Evolutionary conservation across 1,140 invertebrate species (phyloP), one percentile per base, ranked within the genome.

Genomic region (Anthonomus grandis): DNA sequence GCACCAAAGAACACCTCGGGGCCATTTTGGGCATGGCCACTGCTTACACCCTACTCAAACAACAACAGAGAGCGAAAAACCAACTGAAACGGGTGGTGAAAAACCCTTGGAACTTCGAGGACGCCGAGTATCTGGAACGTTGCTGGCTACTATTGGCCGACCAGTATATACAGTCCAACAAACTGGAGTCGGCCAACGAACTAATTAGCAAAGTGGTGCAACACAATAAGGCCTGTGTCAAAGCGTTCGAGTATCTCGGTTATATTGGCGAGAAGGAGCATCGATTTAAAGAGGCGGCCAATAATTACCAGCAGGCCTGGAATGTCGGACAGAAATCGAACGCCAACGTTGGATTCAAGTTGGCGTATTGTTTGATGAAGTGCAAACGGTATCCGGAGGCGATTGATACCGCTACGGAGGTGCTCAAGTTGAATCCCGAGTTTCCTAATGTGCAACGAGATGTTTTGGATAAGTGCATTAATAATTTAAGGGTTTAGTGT

Each of bases 71-170:
- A 49, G 94, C 95, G 0, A 85, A 94, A 57, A 95, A 94, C 72
- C 89, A 96, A 62, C 72, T 98, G 31, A 98, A 98, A 74, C 78
- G 93, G 24, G 83, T 98, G 12, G 83, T 86, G 3, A 93, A 93
- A 66, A 84, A 86, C 50, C 76, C 78, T 0, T 99, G 96, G 95
- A 93, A 84, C 9, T 90, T 93, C 58, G 91, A 94, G 73, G 94
- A 98, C 67, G 93, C 94, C 0, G 94, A 98, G 67, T 95, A 97
- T 71, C 77, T 98, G 31, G 95, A 98, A 75, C 84, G 65, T n/a
- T 92, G 91, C 71, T 98, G 95, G 96, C 69, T 98, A 4, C 76
- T 98, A 3, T 76, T 97, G 13, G 89, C 93, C 0, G 94, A 97
- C 59, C 88, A 93, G 62, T 96, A 97, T 71, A 86, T 95, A 21